A percentile compares a stretch with the other conserved stretches of the same genome.
These are phyloP conservation scores for Adelosebastes latens DNA, from an alignment of 2,797 vertebrate genomes.

Conservation along the genomic window DNA sequence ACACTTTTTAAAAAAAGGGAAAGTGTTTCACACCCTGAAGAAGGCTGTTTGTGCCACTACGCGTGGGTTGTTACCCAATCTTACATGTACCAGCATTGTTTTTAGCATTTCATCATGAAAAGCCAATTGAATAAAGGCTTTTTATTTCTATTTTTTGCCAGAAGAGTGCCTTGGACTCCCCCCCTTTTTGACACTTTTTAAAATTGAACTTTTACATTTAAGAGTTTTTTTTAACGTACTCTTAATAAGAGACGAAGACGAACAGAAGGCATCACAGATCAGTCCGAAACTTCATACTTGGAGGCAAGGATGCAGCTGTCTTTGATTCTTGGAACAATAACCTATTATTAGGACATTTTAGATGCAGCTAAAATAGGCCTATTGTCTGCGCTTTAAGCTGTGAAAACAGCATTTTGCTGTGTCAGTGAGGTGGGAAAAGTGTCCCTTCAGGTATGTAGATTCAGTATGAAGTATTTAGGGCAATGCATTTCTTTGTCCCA, in stretches of 20 bases:
- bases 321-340: slow-evolving; percentile 27
- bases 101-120: no score
- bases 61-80: neutral
- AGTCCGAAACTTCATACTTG: neutral
- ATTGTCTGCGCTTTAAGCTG: slow-evolving; percentile 14
- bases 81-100: no score
- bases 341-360: slow-evolving; percentile 32
- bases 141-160: no score
- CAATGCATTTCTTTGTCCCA: neutral
- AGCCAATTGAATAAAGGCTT: no score
- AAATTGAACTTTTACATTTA: neutral
- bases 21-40: no score
- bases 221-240: neutral
- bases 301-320: slow-evolving; percentile 5
- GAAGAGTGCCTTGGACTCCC: no score
- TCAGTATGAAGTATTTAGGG: neutral
- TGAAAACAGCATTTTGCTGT: neutral
- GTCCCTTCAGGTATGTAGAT: neutral
- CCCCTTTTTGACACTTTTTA: no score
- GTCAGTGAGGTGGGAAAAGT: neutral
- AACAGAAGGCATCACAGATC: neutral
- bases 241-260: neutral
- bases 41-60: fast-evolving
- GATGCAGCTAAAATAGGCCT: neutral
- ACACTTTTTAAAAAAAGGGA: no score